Percentiles rank a stretch among this genome's conserved stretches.
Conservation (phyloP, 2,113 vertebrate species). For the Lasiurus cinereus region DNA sequence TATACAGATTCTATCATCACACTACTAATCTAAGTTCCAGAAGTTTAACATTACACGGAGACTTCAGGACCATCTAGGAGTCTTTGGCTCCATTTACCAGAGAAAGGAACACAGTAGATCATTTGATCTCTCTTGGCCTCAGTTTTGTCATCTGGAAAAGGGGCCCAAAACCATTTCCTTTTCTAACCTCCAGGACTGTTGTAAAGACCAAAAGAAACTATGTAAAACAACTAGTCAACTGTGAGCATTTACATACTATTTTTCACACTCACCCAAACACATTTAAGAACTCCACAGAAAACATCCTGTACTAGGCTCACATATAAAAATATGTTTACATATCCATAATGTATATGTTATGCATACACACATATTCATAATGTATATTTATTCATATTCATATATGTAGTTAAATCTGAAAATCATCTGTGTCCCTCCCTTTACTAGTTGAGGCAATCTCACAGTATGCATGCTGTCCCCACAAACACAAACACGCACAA, state of each 20-base stretch:
- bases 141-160: slow-evolving; percentile 51
- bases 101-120: background rate
- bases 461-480: background rate
- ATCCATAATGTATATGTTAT: background rate
- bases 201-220: slow-evolving; percentile 4
- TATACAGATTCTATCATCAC: background rate
- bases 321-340: background rate
- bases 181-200: background rate
- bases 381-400: background rate
- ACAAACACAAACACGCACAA: background rate
- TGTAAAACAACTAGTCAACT: background rate
- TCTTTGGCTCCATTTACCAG: slow-evolving; percentile 14
- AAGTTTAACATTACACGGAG: slow-evolving; percentile 25
- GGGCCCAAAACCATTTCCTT: background rate
- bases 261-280: background rate
- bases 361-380: too few species aligned
- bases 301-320: background rate
- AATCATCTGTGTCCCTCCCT: background rate
- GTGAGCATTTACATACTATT: background rate
- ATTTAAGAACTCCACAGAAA: background rate
- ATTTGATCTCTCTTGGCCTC: background rate
- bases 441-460: slow-evolving; percentile 9
- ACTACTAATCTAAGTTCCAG: slow-evolving; percentile 11
- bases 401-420: background rate
- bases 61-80: background rate